Conservation (phyloP, 2,888 invertebrate species). For the Willowsia nigromaculata region DNA sequence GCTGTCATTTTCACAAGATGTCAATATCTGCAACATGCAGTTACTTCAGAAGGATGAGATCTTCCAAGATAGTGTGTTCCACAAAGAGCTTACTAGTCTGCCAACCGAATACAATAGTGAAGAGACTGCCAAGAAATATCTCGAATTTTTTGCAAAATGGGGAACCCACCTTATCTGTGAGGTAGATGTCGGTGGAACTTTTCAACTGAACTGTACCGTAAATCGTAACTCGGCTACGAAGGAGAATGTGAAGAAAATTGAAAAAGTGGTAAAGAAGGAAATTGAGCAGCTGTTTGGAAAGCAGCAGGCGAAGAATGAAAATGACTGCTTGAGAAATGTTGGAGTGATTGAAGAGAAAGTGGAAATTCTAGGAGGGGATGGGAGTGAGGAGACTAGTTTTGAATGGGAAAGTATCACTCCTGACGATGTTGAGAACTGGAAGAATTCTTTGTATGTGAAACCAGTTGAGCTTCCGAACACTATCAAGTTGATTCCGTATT, state of each 20-base stretch:
- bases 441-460: background rate
- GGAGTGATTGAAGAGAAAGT: background rate
- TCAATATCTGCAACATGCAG: background rate
- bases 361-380: constrained; percentile 10
- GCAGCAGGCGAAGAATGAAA: no score
- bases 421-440: background rate
- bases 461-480: background rate
- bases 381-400: background rate
- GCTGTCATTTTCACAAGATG: background rate
- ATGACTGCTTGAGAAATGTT: background rate
- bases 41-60: background rate
- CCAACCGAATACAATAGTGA: background rate
- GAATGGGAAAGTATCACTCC: background rate
- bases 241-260: background rate
- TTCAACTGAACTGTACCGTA: constrained; percentile 2
- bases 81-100: background rate
- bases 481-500: constrained; percentile 9
- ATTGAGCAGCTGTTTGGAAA: background rate
- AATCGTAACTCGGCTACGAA: background rate
- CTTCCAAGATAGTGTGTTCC: background rate
- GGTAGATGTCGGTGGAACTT: constrained; percentile 14
- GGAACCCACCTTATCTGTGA: constrained; percentile 45
- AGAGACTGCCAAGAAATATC: background rate
- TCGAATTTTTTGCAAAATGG: constrained; percentile 41
- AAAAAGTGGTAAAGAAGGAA: background rate